A percentile compares a stretch with the other conserved stretches of the same genome.
Conservation (phyloP, 2,888 invertebrate genomes). For the Hoplodrina blanda region DNA sequence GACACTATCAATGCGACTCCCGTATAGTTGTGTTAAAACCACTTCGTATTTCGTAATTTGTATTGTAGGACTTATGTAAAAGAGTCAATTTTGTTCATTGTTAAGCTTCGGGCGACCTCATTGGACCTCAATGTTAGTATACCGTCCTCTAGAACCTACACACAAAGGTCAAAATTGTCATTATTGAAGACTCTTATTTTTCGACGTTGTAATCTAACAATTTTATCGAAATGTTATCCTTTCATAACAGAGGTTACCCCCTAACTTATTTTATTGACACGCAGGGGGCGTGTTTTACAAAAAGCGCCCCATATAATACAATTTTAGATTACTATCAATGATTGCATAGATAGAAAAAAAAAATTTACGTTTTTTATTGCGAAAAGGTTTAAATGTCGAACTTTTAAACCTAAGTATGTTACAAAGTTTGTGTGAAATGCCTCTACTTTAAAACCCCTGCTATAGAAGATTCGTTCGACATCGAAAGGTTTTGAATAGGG, state of each 20-base stretch:
- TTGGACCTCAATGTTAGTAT: slow-evolving; percentile 15
- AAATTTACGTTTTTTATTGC: too few relatives aligned
- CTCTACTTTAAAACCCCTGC: too few relatives aligned
- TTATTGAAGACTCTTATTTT: not conserved
- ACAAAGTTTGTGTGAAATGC: too few relatives aligned
- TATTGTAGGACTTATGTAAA: slow-evolving; percentile 49
- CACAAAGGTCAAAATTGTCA: slow-evolving; percentile 35
- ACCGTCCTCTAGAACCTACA: slow-evolving; percentile 21
- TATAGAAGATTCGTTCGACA: not conserved
- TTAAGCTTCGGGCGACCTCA: slow-evolving; percentile 44
- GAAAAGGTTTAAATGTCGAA: too few relatives aligned
- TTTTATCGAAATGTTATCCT: not conserved
- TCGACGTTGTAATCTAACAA: not conserved
- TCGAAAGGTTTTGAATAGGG: too few relatives aligned
- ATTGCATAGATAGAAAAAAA: too few relatives aligned
- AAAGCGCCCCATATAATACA: too few relatives aligned
- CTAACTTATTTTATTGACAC: too few relatives aligned
- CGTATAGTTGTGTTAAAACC: slow-evolving; percentile 15
- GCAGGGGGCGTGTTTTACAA: too few relatives aligned
- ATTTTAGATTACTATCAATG: too few relatives aligned
- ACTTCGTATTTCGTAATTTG: slow-evolving; percentile 34
- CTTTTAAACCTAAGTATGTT: too few relatives aligned
- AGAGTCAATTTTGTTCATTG: slow-evolving; percentile 51
- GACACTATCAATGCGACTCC: not conserved
- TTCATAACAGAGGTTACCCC: too few relatives aligned